Percentiles rank a stretch among this genome's conserved stretches.
Conservation (phyloP, 2,113 vertebrate species). For the Mormoops blainvillei region DNA sequence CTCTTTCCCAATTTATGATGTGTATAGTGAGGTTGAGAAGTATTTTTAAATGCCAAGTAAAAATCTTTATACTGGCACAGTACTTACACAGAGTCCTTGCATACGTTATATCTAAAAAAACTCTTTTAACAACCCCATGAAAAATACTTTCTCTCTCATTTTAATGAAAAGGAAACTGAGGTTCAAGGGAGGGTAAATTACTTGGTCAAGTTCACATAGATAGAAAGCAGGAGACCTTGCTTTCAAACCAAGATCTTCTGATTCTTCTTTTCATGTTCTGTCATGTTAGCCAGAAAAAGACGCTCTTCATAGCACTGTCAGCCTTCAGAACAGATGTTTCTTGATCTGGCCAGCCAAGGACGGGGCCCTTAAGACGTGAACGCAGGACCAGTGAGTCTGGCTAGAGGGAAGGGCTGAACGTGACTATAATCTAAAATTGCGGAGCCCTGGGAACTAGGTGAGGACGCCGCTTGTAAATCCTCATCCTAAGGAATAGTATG, state of each 20-base stretch:
- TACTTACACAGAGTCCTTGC: background rate
- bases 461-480: accelerated
- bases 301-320: background rate
- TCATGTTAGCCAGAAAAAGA: background rate
- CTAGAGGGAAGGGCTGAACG: background rate
- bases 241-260: background rate
- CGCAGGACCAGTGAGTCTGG: background rate
- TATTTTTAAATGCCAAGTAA: background rate
- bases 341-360: background rate
- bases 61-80: background rate
- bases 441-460: background rate
- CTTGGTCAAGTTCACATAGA: background rate
- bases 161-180: background rate
- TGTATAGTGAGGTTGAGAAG: background rate
- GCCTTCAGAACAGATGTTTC: background rate
- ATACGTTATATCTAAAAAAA: background rate
- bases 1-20: background rate
- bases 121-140: background rate
- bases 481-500: background rate
- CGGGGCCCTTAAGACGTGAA: background rate
- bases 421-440: background rate
- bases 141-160: background rate
- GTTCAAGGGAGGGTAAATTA: background rate
- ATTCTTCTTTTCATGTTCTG: background rate
- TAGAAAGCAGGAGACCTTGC: background rate